A percentile compares a stretch with the other conserved stretches of the same genome.
These are phyloP conservation scores for Hirundichthys speculiger DNA, from an alignment of 2,113 vertebrate species.

Conservation along the genomic window DNA sequence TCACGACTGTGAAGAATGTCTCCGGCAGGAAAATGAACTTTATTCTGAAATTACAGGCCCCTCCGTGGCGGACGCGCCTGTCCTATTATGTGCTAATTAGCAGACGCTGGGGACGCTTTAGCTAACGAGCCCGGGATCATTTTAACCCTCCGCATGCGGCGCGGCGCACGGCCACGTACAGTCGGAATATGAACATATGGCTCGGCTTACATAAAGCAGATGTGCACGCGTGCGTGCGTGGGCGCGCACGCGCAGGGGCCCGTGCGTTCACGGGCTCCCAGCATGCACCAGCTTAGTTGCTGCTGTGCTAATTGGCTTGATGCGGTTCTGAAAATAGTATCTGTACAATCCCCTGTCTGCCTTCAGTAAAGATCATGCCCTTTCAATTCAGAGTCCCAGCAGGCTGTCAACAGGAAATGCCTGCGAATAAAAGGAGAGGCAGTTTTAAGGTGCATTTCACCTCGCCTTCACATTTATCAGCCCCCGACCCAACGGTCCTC, in stretches of 20 bases:
- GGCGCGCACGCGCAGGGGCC: constrained; percentile 25
- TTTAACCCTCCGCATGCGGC: constrained; percentile 66
- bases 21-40: constrained; percentile 69
- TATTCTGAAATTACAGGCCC: constrained; percentile 72
- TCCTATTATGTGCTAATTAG: constrained; percentile 83
- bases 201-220: constrained; percentile 42
- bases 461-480: not conserved
- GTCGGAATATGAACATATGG: constrained; percentile 59
- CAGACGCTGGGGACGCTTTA: constrained; percentile 72
- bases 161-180: constrained; percentile 33
- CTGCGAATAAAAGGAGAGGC: constrained; percentile 30
- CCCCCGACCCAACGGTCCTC: constrained; percentile 3
- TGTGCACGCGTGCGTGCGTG: constrained; percentile 37
- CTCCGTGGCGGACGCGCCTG: constrained; percentile 65
- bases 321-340: constrained; percentile 73
- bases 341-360: constrained; percentile 56
- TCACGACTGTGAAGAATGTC: constrained; percentile 67
- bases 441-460: constrained; percentile 54
- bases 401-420: constrained; percentile 48
- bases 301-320: constrained; percentile 77
- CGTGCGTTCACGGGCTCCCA: constrained; percentile 43
- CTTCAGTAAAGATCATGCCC: constrained; percentile 70
- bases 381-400: constrained; percentile 67
- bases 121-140: constrained; percentile 76
- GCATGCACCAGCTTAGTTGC: constrained; percentile 66